Evolutionary conservation across 2,113 vertebrate species (phyloP).

Genomic region (Chloropsis cyanopogon): DNA sequence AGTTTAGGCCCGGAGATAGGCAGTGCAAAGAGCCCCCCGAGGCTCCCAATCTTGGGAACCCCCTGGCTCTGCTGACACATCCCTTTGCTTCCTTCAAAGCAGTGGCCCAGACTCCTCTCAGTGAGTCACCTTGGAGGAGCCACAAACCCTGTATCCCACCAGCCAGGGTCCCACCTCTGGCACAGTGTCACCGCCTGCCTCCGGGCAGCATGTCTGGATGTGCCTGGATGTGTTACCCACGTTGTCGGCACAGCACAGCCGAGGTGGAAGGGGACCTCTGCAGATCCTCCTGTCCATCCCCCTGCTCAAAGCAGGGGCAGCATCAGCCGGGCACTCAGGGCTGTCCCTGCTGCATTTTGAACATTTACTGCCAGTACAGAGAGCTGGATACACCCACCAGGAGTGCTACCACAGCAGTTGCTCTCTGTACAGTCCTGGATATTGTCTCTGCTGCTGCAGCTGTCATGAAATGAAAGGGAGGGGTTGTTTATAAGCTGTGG

Average conservation of each 20-base stretch:
- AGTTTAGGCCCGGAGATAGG: not conserved
- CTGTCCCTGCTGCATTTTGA: not conserved
- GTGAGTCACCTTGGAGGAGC: not conserved
- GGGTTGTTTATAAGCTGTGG: not conserved
- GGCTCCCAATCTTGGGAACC: not conserved
- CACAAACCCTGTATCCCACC: not conserved
- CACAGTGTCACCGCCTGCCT: not conserved
- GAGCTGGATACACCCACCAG: not conserved
- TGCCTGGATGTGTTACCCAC: no score
- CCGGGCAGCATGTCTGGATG: not conserved
- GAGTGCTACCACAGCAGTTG: not conserved
- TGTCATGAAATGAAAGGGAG: slow-evolving; percentile 5
- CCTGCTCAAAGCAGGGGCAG: not conserved
- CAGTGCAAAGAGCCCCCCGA: not conserved
- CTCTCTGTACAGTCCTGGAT: not conserved
- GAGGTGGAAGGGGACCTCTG: not conserved
- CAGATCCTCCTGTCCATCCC: not conserved
- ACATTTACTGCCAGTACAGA: not conserved
- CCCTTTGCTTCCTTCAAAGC: not conserved
- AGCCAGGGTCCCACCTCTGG: accelerated
- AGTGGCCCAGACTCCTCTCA: not conserved
- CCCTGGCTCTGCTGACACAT: not conserved
- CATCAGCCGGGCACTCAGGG: not conserved
- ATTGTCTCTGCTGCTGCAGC: slow-evolving; percentile 4
- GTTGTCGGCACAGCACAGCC: not conserved